phyloP scores from a whole-genome alignment of 2,888 invertebrate genomes.

The Apamea crenata region DNA sequence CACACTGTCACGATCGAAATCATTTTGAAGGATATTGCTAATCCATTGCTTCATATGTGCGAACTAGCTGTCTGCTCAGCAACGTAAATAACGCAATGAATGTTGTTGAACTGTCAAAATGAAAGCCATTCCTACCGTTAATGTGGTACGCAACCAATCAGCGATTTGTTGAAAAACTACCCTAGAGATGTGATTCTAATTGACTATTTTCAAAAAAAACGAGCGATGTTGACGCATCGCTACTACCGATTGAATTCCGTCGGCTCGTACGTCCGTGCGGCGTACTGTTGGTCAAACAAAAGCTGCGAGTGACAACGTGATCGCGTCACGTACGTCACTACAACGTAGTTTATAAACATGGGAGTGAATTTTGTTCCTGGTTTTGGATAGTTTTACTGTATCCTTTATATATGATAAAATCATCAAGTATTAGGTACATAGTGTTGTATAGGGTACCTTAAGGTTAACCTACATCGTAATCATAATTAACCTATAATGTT shows the following conservation, averaged over 20 bases:
- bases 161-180: neutral
- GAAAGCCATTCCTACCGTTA: neutral
- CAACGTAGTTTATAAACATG: slow-evolving; percentile 41
- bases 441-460: neutral
- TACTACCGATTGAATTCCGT: slow-evolving; percentile 46
- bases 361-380: neutral
- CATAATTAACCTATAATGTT: no score
- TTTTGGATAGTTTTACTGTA: neutral
- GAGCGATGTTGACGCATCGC: slow-evolving; percentile 15
- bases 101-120: neutral
- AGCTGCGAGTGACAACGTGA: slow-evolving; percentile 54
- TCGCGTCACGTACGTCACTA: slow-evolving; percentile 46
- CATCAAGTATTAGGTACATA: neutral
- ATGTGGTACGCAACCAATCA: no score
- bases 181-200: slow-evolving; percentile 17
- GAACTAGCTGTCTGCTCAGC: no score
- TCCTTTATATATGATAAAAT: neutral
- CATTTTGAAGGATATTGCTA: neutral
- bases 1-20: neutral
- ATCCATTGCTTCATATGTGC: neutral
- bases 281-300: slow-evolving; percentile 58
- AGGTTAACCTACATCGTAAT: neutral
- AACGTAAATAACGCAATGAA: neutral
- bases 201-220: slow-evolving; percentile 16
- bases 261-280: slow-evolving; percentile 10